A percentile compares a stretch with the other conserved stretches of the same genome.
Conservation (phyloP, 2,113 vertebrate genomes). For the Entosphenus tridentatus region DNA sequence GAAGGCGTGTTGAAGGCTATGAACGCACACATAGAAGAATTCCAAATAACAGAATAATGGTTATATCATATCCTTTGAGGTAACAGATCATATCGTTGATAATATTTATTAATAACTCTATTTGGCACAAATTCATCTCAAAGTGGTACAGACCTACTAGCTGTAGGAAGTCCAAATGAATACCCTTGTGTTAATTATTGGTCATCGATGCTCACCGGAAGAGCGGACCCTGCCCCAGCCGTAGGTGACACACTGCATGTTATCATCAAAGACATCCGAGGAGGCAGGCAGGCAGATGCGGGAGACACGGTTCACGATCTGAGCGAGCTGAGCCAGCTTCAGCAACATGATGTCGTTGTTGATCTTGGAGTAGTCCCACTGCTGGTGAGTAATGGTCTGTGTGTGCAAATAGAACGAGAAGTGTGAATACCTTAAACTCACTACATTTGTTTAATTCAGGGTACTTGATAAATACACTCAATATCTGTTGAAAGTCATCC, state of each 20-base stretch:
- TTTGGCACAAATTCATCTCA: too few relatives aligned
- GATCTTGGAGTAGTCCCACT: neutral
- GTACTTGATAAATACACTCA: neutral
- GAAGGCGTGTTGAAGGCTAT: conserved; percentile 28
- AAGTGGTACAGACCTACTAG: too few relatives aligned
- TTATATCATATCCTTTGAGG: too few relatives aligned
- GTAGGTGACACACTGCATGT: conserved; percentile 2
- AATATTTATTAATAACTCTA: too few relatives aligned
- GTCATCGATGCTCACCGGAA: neutral
- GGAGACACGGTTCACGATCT: neutral
- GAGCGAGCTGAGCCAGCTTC: neutral
- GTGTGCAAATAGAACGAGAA: neutral
- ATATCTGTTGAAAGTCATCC: neutral
- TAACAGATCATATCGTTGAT: too few relatives aligned
- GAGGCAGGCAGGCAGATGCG: neutral
- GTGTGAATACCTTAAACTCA: too few relatives aligned
- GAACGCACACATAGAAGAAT: neutral
- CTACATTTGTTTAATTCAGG: neutral
- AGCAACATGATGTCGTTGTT: conserved; percentile 5
- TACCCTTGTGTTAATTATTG: too few relatives aligned
- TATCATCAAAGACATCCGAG: neutral
- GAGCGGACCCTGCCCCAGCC: neutral
- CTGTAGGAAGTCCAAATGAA: too few relatives aligned
- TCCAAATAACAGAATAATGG: too few relatives aligned
- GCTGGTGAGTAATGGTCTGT: conserved; percentile 3